phyloP scores from a whole-genome alignment of 2,113 vertebrate genomes.

The Paradoxurus hermaphroditus region DNA sequence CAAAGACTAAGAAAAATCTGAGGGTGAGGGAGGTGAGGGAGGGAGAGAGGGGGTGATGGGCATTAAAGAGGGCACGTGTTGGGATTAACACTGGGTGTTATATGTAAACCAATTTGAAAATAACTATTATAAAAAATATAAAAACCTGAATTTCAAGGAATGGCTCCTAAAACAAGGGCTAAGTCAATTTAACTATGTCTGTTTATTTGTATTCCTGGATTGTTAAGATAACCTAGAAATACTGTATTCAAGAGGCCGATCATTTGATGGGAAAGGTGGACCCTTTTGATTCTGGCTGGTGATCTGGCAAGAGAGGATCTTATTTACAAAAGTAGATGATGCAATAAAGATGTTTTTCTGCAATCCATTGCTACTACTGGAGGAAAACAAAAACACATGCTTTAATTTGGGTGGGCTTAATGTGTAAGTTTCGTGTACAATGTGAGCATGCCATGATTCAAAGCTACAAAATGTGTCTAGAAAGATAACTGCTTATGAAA shows the following conservation, averaged over 20 bases:
- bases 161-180: not conserved
- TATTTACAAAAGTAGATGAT: not conserved
- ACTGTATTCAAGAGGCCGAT: not conserved
- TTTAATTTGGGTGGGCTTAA: not conserved
- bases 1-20: no score
- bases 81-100: no score
- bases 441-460: slow-evolving; percentile 2
- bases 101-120: no score
- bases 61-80: no score
- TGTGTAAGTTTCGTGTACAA: slow-evolving; percentile 8
- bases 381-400: slow-evolving; percentile 3
- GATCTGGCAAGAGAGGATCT: not conserved
- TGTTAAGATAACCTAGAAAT: not conserved
- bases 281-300: not conserved
- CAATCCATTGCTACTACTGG: not conserved
- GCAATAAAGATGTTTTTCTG: not conserved
- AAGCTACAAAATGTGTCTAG: slow-evolving; percentile 38
- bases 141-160: slow-evolving; percentile 3
- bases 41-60: no score
- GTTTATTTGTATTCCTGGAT: not conserved
- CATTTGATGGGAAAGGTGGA: not conserved
- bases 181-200: not conserved
- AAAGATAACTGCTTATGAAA: slow-evolving; percentile 30
- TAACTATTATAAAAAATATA: no score
- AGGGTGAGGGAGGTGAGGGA: no score